A percentile compares a stretch with the other conserved stretches of the same genome.
Evolutionary conservation across 1,140 invertebrate genomes (phyloP).

Genomic region (Bombus haemorrhoidalis): DNA sequence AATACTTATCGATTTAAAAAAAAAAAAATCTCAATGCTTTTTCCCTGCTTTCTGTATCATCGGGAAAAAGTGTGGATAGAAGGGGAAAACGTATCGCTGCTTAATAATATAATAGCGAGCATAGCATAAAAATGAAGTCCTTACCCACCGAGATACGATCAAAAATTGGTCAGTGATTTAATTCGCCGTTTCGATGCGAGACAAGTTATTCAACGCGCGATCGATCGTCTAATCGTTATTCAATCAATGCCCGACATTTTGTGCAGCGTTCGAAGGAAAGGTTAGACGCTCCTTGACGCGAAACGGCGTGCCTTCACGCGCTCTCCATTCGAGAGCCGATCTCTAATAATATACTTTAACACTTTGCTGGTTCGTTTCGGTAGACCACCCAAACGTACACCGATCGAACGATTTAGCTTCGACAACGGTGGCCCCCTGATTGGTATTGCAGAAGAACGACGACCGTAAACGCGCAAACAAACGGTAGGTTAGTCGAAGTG

Average conservation of each 20-base stretch:
- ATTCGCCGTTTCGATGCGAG: slow-evolving; percentile 28
- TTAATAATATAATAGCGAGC: neutral
- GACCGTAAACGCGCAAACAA: slow-evolving; percentile 40
- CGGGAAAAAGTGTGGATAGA: rapidly evolving
- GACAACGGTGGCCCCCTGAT: slow-evolving; percentile 48
- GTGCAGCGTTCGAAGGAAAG: neutral
- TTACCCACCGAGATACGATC: neutral
- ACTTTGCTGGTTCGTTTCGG: slow-evolving; percentile 55
- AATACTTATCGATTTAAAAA: neutral
- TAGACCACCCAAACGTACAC: slow-evolving; percentile 69
- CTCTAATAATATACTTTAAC: slow-evolving; percentile 74
- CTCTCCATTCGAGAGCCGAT: slow-evolving; percentile 45
- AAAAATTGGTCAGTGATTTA: slow-evolving; percentile 33
- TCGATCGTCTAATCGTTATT: slow-evolving; percentile 59
- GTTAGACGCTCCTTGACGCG: slow-evolving; percentile 42
- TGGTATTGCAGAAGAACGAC: slow-evolving; percentile 61
- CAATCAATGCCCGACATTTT: slow-evolving; percentile 39
- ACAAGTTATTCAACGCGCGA: slow-evolving; percentile 30
- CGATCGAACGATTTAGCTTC: slow-evolving; percentile 38
- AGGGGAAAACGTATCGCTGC: neutral
- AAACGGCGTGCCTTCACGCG: slow-evolving; percentile 55
- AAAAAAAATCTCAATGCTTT: neutral
- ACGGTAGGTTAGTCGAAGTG: slow-evolving; percentile 62
- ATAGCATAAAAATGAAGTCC: neutral
- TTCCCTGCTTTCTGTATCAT: neutral